Conservation (phyloP, 2,888 invertebrate genomes). For the Acrocyrtus sp. region DNA sequence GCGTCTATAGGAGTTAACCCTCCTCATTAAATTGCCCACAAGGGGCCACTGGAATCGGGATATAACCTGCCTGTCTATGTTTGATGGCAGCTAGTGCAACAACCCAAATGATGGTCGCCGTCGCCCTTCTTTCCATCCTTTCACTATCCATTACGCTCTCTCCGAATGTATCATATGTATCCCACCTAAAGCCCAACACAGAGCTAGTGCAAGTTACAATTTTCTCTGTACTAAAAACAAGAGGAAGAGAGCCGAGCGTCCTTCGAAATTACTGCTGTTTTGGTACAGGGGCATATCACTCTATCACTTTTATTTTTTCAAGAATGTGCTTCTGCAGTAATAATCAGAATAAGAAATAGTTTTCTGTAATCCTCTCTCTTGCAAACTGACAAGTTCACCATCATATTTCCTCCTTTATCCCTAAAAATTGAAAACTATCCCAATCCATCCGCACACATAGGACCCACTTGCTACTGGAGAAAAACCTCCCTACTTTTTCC, state of each 20-base stretch:
- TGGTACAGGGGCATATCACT: neutral
- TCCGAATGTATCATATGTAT: conserved; percentile 1
- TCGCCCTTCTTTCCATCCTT: no score
- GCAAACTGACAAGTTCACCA: conserved; percentile 39
- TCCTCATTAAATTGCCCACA: conserved; percentile 62
- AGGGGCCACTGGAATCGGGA: conserved; percentile 60
- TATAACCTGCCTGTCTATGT: conserved; percentile 48
- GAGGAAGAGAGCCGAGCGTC: no score
- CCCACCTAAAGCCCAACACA: neutral
- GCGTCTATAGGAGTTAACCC: conserved; percentile 48
- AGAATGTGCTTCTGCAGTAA: no score
- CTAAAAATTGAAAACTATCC: conserved; percentile 48
- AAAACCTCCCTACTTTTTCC: neutral
- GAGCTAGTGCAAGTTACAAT: neutral
- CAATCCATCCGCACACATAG: no score
- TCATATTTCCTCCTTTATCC: conserved; percentile 23
- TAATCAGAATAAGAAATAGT: conserved; percentile 40
- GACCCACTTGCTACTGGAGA: neutral
- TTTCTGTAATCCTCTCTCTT: conserved; percentile 34
- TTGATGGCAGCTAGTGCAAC: neutral
- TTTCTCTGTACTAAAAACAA: no score
- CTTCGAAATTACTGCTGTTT: neutral
- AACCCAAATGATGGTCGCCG: no score
- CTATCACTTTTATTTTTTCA: no score
- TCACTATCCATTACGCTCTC: no score